Conservation (phyloP, 2,888 invertebrate genomes). For the Automeris io region DNA sequence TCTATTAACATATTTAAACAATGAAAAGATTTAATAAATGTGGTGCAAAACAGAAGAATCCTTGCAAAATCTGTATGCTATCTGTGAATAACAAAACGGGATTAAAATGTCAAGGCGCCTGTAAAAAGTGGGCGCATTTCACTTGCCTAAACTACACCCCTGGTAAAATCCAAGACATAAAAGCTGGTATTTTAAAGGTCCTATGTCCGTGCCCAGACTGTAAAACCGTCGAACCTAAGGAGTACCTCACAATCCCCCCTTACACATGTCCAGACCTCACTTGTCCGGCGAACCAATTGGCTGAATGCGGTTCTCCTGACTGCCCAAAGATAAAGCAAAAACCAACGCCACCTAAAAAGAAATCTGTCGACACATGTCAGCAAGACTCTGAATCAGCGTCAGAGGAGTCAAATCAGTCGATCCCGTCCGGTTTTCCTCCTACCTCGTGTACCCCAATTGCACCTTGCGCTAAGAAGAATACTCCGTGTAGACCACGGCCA, state of each 20-base stretch:
- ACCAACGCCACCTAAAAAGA: slow-evolving; percentile 5
- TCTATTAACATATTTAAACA: not conserved
- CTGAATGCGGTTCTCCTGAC: slow-evolving; percentile 18
- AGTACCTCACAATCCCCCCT: slow-evolving; percentile 18
- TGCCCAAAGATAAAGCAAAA: slow-evolving; percentile 16
- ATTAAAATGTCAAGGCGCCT: slow-evolving; percentile 47
- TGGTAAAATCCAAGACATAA: slow-evolving; percentile 42
- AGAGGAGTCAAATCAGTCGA: not conserved
- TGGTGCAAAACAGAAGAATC: slow-evolving; percentile 31
- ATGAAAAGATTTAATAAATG: slow-evolving; percentile 1
- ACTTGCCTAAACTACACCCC: slow-evolving; percentile 41
- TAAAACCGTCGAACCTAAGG: slow-evolving; percentile 15
- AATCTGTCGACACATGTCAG: not conserved
- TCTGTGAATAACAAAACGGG: slow-evolving; percentile 37
- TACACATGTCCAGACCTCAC: slow-evolving; percentile 17
- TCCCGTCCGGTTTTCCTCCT: not conserved
- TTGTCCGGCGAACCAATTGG: slow-evolving; percentile 13
- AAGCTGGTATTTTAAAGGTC: slow-evolving; percentile 35
- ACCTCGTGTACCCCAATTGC: not conserved
- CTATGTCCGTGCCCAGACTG: slow-evolving; percentile 46
- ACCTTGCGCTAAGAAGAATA: not conserved
- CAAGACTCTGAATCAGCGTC: not conserved
- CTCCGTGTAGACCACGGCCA: not conserved
- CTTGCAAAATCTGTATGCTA: slow-evolving; percentile 42
- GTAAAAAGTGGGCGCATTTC: slow-evolving; percentile 48